phyloP scores from a whole-genome alignment of 2,888 invertebrate species.

The Cerastis rubricosa region DNA sequence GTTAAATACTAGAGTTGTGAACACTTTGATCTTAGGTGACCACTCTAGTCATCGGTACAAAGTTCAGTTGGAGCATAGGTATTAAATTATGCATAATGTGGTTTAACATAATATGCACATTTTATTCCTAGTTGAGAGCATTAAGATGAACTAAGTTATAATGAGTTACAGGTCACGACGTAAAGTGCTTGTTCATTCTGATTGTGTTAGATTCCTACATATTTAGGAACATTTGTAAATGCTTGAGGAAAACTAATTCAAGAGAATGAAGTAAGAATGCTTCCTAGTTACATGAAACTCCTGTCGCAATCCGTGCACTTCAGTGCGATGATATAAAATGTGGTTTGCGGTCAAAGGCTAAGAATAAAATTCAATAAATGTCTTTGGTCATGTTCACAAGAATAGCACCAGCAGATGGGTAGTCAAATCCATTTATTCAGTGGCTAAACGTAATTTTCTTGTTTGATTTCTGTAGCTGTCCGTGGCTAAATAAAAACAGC shows the following conservation, averaged over 20 bases:
- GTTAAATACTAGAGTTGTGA: neutral
- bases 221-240: conserved; percentile 27
- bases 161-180: conserved; percentile 45
- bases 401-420: conserved; percentile 5
- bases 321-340: conserved; percentile 37
- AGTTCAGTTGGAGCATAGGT: conserved; percentile 43
- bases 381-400: conserved; percentile 20
- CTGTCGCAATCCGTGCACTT: conserved; percentile 13
- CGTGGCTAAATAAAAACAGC: too few relatives aligned
- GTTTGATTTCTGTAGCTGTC: neutral
- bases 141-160: conserved; percentile 42
- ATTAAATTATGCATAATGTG: conserved; percentile 43
- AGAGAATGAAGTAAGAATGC: conserved; percentile 8
- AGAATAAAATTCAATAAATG: conserved; percentile 34
- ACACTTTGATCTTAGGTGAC: conserved; percentile 9
- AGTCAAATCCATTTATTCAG: neutral
- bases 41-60: conserved; percentile 43
- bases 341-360: conserved; percentile 43
- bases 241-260: neutral
- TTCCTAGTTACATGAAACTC: conserved; percentile 39
- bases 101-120: conserved; percentile 52
- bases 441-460: neutral
- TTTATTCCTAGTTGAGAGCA: conserved; percentile 41
- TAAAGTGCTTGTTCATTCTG: conserved; percentile 37
- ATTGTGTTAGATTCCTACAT: conserved; percentile 31